Base-by-base conservation (phyloP, 2,888 invertebrate genomes). In the Rhorus exstirpatorius region DNA sequence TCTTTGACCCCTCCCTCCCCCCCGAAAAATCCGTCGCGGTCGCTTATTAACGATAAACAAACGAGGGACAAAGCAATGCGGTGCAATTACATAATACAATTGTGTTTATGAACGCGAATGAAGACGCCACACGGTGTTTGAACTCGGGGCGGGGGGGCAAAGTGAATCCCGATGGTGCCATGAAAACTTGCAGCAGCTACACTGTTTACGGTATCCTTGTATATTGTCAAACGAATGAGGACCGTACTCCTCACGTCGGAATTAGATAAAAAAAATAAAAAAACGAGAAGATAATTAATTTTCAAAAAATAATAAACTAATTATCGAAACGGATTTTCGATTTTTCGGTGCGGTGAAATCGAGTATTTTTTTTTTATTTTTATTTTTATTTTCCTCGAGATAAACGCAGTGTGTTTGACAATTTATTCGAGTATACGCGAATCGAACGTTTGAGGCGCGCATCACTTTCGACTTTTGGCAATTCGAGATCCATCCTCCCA, bases 191-290 rank as follows among this genome's bases (percentile, higher is more conserved):
- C 75, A 82, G 78, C 84, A 76, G 82, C 83, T 85, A 35, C 19
- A 86, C 88, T 90, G 89, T 89, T 90, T 89, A 88, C 87, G 87
- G 86, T 88, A 84, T n/a, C n/a, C 83, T 83, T 85, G 83, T 80
- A 85, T 84, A 85, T 79, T 79, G 75, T 81, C 75, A 61, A 77
- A 77, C 84, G 74, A 74, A 84, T 82, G 82, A 82, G 74, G 70
- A 84, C 75, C 44, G 14, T 72, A 61, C 19, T 60, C 38, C 10
- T 49, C 14, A 10, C 46, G 21, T 35, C 21, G 14, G 17, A 21
- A 72, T 21, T 35, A 10, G n/a, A 46, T 8, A 61, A 61, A 49
- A 49, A 61, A 35, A 24, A 21, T 19, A 72, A 49, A n/a, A 55
- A 8, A 21, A 70, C 17, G 8, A 55, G 8, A 24, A 24, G 24